Percentiles rank a stretch among this genome's conserved stretches.
Evolutionary conservation across 2,888 invertebrate genomes (phyloP).

Genomic region (Fragum whitleyi): DNA sequence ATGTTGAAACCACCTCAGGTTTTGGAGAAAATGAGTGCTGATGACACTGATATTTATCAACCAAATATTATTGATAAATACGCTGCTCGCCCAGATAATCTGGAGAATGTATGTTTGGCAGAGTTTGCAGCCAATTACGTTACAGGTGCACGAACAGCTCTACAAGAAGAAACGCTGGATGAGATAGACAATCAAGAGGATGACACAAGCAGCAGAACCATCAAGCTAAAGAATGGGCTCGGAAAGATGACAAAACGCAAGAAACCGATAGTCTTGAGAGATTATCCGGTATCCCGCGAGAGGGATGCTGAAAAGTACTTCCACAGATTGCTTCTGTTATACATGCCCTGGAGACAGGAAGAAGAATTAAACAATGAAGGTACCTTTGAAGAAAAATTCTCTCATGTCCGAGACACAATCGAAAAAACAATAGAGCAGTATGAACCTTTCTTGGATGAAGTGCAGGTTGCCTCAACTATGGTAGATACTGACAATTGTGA

Average conservation of each 20-base stretch:
- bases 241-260: conserved; percentile 37
- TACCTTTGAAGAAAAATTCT: neutral
- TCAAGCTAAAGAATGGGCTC: conserved; percentile 36
- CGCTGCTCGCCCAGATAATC: conserved; percentile 35
- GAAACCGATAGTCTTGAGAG: conserved; percentile 28
- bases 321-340: conserved; percentile 42
- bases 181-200: neutral
- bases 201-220: neutral
- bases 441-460: neutral
- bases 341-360: conserved; percentile 50
- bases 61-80: conserved; percentile 60
- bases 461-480: neutral
- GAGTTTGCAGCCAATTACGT: conserved; percentile 52
- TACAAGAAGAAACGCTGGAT: too few relatives aligned
- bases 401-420: neutral
- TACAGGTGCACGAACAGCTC: neutral
- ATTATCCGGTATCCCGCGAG: conserved; percentile 29
- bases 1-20: conserved; percentile 37
- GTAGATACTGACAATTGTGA: conserved; percentile 36
- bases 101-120: conserved; percentile 54
- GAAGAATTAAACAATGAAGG: conserved; percentile 25
- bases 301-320: conserved; percentile 46
- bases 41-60: conserved; percentile 52
- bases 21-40: conserved; percentile 46
- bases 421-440: neutral